These are phyloP conservation scores for Myripristis jacobus DNA, from an alignment of 2,797 vertebrate species.

Conservation along the genomic window DNA sequence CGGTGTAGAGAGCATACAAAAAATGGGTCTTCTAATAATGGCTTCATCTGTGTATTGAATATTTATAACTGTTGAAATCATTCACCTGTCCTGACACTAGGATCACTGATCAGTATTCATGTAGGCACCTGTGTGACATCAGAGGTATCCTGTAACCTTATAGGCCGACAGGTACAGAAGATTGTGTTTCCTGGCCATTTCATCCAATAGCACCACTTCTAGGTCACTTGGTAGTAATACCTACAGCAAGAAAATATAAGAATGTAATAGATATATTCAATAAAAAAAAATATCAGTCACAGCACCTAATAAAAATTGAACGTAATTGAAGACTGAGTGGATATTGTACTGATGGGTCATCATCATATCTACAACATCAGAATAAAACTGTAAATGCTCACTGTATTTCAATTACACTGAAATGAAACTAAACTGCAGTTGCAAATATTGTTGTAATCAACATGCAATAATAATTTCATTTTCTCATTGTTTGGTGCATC, in stretches of 20 bases:
- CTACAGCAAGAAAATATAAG: constrained; percentile 9
- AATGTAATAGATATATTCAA: constrained; percentile 18
- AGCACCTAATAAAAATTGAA: constrained; percentile 23
- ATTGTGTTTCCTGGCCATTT: constrained; percentile 49
- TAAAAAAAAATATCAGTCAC: background rate
- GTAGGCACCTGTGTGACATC: constrained; percentile 62
- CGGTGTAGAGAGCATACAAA: constrained; percentile 2
- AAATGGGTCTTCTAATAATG: constrained; percentile 11
- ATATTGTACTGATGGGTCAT: constrained; percentile 8
- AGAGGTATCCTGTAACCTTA: constrained; percentile 56
- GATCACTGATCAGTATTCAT: constrained; percentile 52
- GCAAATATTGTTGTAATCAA: constrained; percentile 56
- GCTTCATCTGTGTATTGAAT: constrained; percentile 34
- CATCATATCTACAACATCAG: constrained; percentile 24
- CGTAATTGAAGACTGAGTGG: constrained; percentile 5
- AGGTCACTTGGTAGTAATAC: constrained; percentile 41
- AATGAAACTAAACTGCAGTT: constrained; percentile 58
- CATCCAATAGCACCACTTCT: constrained; percentile 39
- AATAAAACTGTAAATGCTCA: constrained; percentile 41
- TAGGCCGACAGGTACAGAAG: constrained; percentile 38
- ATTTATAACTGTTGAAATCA: constrained; percentile 45
- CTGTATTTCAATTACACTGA: constrained; percentile 30
- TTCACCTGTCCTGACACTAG: constrained; percentile 21
- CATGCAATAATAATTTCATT: constrained; percentile 52
- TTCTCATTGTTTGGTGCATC: constrained; percentile 38